Conservation (phyloP, 2,113 vertebrate genomes). For the Bubo bubo region DNA sequence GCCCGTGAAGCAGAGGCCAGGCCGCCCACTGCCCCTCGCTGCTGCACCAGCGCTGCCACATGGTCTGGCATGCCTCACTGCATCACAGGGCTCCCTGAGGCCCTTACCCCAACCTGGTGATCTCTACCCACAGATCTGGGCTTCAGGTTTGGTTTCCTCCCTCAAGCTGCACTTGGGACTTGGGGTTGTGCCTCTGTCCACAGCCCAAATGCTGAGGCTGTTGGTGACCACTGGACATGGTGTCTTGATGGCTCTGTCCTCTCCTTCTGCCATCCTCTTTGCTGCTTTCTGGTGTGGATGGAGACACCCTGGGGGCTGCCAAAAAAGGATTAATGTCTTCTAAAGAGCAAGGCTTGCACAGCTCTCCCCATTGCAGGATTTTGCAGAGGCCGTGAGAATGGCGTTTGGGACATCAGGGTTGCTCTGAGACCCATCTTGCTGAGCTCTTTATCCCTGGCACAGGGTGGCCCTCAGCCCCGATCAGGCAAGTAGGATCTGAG, state of each 20-base stretch:
- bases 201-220: not conserved
- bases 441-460: not conserved
- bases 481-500: not conserved
- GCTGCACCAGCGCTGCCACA: not conserved
- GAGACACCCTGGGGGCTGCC: not conserved
- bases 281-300: not conserved
- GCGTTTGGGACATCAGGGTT: not conserved
- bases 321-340: not conserved
- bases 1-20: not conserved
- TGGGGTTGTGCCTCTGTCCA: not conserved
- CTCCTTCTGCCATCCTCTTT: not conserved
- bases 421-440: not conserved
- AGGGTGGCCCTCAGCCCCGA: not conserved
- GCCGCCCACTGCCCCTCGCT: not conserved
- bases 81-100: rapidly evolving
- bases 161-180: not conserved
- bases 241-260: not conserved
- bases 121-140: not conserved
- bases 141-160: not conserved
- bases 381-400: not conserved
- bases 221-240: not conserved
- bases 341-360: not conserved
- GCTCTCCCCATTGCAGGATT: not conserved
- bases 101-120: rapidly evolving
- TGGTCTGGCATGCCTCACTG: rapidly evolving